phyloP scores from a whole-genome alignment of 2,797 vertebrate genomes.

The Amblyraja radiata region DNA sequence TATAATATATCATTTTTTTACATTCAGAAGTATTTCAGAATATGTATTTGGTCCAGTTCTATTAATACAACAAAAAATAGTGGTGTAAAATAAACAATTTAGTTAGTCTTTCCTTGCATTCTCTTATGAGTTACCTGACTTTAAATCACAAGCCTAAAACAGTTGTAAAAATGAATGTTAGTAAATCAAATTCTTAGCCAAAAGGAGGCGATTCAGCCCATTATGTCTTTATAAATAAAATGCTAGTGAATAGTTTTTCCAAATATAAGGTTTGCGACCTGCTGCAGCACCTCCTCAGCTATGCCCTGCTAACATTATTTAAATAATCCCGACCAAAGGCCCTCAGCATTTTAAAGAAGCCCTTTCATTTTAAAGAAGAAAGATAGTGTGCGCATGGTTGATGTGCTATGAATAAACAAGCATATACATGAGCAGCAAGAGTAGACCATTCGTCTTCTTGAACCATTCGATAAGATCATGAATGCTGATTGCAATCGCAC shows the following conservation, averaged over 20 bases:
- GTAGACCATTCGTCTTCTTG: too few species aligned
- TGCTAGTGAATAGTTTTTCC: neutral
- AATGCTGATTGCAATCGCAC: too few species aligned
- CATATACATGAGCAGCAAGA: too few species aligned
- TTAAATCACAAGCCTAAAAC: neutral
- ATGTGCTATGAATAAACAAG: too few species aligned
- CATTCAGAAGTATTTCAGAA: neutral
- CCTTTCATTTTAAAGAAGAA: neutral
- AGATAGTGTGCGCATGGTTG: neutral
- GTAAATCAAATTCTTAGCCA: too few species aligned
- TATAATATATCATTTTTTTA: neutral
- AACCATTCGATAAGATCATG: too few species aligned
- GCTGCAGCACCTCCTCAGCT: neutral
- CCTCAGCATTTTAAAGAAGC: too few species aligned
- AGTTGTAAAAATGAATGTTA: neutral
- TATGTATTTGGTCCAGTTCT: neutral
- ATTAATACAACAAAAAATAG: neutral
- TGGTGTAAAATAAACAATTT: neutral
- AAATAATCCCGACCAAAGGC: neutral
- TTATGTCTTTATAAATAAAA: too few species aligned
- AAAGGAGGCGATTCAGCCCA: too few species aligned
- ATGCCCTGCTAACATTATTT: neutral
- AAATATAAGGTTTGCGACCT: neutral
- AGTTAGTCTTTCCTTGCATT: neutral
- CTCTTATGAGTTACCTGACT: neutral